A percentile compares a stretch with the other conserved stretches of the same genome.
Conservation (phyloP, 2,797 vertebrate genomes). For the Morelia viridis region DNA sequence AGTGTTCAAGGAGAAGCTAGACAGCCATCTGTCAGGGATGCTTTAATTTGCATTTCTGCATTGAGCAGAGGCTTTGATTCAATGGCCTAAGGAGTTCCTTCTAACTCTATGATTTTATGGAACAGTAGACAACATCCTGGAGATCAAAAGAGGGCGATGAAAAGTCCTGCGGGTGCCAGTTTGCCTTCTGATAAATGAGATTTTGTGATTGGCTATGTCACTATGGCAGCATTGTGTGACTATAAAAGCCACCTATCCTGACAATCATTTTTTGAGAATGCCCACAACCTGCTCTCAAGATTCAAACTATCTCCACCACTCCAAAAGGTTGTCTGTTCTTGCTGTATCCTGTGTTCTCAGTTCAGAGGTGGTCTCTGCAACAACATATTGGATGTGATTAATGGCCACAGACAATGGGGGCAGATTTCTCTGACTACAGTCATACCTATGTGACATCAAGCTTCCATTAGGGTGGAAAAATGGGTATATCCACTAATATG, state of each 20-base stretch:
- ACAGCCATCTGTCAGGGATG: neutral
- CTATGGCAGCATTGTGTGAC: neutral
- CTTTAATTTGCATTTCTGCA: neutral
- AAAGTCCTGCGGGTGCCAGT: neutral
- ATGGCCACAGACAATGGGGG: neutral
- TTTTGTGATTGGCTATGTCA: neutral
- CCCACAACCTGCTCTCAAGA: neutral
- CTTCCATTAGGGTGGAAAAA: neutral
- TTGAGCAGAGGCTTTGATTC: neutral
- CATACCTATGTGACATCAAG: neutral
- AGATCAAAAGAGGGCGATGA: neutral
- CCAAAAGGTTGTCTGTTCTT: neutral
- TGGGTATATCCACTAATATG: neutral
- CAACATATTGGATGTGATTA: neutral
- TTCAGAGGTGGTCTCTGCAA: neutral
- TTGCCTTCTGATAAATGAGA: neutral
- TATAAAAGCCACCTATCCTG: neutral
- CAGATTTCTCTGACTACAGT: neutral
- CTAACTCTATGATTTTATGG: neutral
- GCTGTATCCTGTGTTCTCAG: neutral
- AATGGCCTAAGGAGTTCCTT: neutral
- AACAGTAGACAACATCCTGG: neutral
- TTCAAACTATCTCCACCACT: neutral
- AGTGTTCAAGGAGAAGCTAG: neutral
- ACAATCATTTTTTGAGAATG: neutral